phyloP scores from a whole-genome alignment of 2,888 invertebrate genomes.

The Brachyptera putata region DNA sequence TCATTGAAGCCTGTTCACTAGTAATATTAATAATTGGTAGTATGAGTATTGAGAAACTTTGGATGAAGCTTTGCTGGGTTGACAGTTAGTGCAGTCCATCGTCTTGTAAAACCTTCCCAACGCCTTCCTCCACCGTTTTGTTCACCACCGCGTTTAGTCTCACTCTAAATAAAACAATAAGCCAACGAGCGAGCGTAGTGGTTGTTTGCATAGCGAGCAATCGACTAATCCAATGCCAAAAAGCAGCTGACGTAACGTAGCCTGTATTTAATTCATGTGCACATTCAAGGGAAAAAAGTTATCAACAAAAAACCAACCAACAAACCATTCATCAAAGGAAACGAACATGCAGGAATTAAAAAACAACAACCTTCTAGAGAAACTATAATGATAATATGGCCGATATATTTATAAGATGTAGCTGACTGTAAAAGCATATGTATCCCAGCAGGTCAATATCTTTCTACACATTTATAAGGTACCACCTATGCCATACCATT shows the following conservation, averaged over 20 bases:
- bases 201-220: not conserved
- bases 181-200: not conserved
- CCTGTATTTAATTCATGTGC: not conserved
- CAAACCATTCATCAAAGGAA: not conserved
- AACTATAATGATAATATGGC: too few relatives aligned
- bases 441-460: too few relatives aligned
- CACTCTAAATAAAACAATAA: constrained; percentile 6
- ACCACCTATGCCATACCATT: too few relatives aligned
- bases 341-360: not conserved
- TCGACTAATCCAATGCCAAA: constrained; percentile 4
- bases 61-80: not conserved
- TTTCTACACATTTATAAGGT: too few relatives aligned
- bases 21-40: too few relatives aligned
- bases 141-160: constrained; percentile 7
- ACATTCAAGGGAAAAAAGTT: constrained; percentile 11
- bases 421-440: too few relatives aligned
- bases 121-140: constrained; percentile 10
- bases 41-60: too few relatives aligned
- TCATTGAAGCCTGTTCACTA: too few relatives aligned
- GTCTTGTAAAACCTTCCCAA: not conserved
- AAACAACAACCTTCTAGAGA: too few relatives aligned
- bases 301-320: constrained; percentile 7
- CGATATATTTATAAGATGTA: too few relatives aligned
- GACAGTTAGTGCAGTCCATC: not conserved
- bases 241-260: not conserved